A percentile compares a stretch with the other conserved stretches of the same genome.
phyloP scores from a whole-genome alignment of 2,888 invertebrate species.

The Scaptomyza cyrtandrae region DNA sequence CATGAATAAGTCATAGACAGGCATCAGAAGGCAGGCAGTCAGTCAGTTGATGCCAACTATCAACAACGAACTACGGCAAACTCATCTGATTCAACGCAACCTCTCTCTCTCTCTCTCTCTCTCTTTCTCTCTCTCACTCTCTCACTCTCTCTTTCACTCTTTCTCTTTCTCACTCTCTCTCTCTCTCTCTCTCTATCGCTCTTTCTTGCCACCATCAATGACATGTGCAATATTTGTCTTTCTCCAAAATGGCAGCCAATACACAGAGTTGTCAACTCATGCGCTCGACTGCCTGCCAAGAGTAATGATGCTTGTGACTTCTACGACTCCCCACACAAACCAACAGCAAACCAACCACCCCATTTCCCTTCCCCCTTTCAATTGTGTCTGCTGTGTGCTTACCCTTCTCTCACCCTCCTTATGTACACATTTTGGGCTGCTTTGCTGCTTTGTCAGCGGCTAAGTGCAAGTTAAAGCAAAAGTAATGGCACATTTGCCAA shows the following conservation, averaged over 20 bases:
- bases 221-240: slow-evolving; percentile 76
- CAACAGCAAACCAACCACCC: no score
- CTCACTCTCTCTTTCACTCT: not conserved
- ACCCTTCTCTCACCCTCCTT: slow-evolving; percentile 5
- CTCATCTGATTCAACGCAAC: slow-evolving; percentile 21
- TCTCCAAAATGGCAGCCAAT: slow-evolving; percentile 65
- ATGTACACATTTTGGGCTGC: slow-evolving; percentile 26
- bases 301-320: slow-evolving; percentile 66
- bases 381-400: slow-evolving; percentile 10
- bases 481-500: slow-evolving; percentile 60
- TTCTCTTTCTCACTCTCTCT: not conserved
- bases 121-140: no score
- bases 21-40: slow-evolving; percentile 40
- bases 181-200: not conserved
- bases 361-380: not conserved
- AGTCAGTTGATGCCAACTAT: slow-evolving; percentile 35
- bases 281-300: slow-evolving; percentile 64
- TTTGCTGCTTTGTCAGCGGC: slow-evolving; percentile 69
- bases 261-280: slow-evolving; percentile 73
- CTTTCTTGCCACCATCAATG: slow-evolving; percentile 53
- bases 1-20: slow-evolving; percentile 73
- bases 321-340: slow-evolving; percentile 3
- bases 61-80: slow-evolving; percentile 24
- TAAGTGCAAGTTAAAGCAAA: slow-evolving; percentile 75
- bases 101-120: not conserved